These are phyloP conservation scores for Lysiphlebus fabarum DNA, from an alignment of 1,140 invertebrate genomes.

Conservation along the genomic window DNA sequence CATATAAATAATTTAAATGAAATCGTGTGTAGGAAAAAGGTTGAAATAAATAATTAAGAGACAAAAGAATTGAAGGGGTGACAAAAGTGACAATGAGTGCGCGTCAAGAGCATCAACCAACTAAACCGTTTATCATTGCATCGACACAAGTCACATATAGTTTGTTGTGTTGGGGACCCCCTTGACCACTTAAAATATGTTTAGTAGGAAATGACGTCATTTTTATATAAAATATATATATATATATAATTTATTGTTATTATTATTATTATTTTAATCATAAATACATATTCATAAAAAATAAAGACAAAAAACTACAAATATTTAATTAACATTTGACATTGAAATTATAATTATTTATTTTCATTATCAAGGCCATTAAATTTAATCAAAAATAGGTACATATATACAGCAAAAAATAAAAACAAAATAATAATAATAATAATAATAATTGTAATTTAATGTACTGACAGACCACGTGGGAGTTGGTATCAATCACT, in stretches of 20 bases:
- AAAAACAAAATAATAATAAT: slow-evolving; percentile 37
- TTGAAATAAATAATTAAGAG: slow-evolving; percentile 18
- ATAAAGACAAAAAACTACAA: too few species aligned
- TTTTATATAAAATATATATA: too few species aligned
- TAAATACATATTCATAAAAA: not conserved
- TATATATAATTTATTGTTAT: too few species aligned
- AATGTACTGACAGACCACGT: slow-evolving; percentile 46
- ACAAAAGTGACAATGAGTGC: slow-evolving; percentile 25
- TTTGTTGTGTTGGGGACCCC: slow-evolving; percentile 35
- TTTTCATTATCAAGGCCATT: not conserved
- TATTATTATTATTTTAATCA: too few species aligned
- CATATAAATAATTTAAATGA: slow-evolving; percentile 11
- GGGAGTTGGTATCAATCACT: slow-evolving; percentile 55
- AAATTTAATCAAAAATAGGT: not conserved
- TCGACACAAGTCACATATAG: slow-evolving; percentile 48
- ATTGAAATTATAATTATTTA: not conserved
- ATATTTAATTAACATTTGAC: too few species aligned
- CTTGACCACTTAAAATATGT: slow-evolving; percentile 44
- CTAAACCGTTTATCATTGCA: slow-evolving; percentile 47
- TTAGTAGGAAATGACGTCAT: slow-evolving; percentile 51
- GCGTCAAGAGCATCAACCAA: slow-evolving; percentile 23
- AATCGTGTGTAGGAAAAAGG: slow-evolving; percentile 26
- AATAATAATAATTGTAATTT: slow-evolving; percentile 23
- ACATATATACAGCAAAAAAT: too few species aligned
- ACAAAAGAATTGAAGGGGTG: slow-evolving; percentile 26